A percentile compares a stretch with the other conserved stretches of the same genome.
Conservation (phyloP, 2,888 invertebrate species). For the Pyrochroa serraticornis region DNA sequence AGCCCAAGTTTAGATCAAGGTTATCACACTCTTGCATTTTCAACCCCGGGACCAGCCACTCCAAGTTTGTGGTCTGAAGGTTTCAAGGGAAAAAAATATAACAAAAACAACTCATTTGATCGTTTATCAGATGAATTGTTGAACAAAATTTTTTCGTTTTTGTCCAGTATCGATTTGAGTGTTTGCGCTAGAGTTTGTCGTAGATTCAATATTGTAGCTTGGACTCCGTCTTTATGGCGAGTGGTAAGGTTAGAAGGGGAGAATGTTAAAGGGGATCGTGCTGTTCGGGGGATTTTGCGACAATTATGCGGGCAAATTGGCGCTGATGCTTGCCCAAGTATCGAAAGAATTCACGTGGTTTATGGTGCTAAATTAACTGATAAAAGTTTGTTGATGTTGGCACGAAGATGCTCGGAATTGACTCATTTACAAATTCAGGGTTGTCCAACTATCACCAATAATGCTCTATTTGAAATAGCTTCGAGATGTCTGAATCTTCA, state of each 20-base stretch:
- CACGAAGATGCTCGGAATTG: slow-evolving; percentile 80
- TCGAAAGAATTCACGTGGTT: slow-evolving; percentile 70
- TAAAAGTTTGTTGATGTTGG: slow-evolving; percentile 76
- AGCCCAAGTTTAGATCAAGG: slow-evolving; percentile 80
- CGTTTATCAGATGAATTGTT: slow-evolving; percentile 71
- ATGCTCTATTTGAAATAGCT: slow-evolving; percentile 77
- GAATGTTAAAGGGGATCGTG: slow-evolving; percentile 68
- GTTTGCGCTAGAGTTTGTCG: slow-evolving; percentile 77
- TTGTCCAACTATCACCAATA: slow-evolving; percentile 75
- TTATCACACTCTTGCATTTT: slow-evolving; percentile 77
- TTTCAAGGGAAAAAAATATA: slow-evolving; percentile 49
- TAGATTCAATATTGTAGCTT: slow-evolving; percentile 76
- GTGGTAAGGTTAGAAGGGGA: slow-evolving; percentile 69
- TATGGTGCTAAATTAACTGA: slow-evolving; percentile 77
- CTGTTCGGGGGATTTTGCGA: slow-evolving; percentile 67
- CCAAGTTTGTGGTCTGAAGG: slow-evolving; percentile 55
- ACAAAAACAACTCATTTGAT: slow-evolving; percentile 63
- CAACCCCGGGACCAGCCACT: slow-evolving; percentile 59
- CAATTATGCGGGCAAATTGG: slow-evolving; percentile 70
- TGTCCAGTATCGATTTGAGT: slow-evolving; percentile 75
- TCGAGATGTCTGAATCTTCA: slow-evolving; percentile 81
- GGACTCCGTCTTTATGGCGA: slow-evolving; percentile 80
- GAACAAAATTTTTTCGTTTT: slow-evolving; percentile 71
- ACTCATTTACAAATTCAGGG: slow-evolving; percentile 81
- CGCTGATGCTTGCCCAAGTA: slow-evolving; percentile 70